phyloP scores from a whole-genome alignment of 2,888 invertebrate species.

The Cerceris ruficornis region DNA sequence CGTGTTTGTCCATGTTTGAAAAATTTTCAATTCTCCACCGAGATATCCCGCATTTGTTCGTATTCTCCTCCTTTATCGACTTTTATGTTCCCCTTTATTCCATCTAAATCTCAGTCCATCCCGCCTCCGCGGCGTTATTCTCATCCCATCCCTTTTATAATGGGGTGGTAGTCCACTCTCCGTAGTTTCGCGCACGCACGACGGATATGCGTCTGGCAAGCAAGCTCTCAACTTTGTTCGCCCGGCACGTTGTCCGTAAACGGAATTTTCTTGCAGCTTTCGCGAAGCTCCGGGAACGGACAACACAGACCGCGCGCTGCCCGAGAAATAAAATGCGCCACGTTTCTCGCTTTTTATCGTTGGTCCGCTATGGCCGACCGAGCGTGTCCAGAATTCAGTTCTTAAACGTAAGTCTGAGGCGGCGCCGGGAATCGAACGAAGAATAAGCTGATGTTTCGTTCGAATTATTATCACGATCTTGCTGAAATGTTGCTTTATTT shows the following conservation, averaged over 20 bases:
- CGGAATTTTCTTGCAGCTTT: slow-evolving; percentile 68
- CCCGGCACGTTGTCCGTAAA: slow-evolving; percentile 67
- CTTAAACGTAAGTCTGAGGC: slow-evolving; percentile 52
- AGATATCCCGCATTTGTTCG: slow-evolving; percentile 16
- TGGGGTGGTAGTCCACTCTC: slow-evolving; percentile 30
- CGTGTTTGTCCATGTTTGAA: too few species aligned
- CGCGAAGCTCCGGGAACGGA: slow-evolving; percentile 63
- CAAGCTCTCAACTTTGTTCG: slow-evolving; percentile 62
- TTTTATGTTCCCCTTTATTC: slow-evolving; percentile 29
- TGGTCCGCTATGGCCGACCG: slow-evolving; percentile 65
- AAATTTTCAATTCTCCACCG: slow-evolving; percentile 22
- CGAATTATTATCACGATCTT: slow-evolving; percentile 38
- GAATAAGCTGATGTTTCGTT: slow-evolving; percentile 30
- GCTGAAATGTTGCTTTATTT: neutral
- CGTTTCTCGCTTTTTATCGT: slow-evolving; percentile 68
- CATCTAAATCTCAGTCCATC: slow-evolving; percentile 35
- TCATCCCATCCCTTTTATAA: slow-evolving; percentile 1
- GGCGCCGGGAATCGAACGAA: slow-evolving; percentile 56
- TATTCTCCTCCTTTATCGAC: slow-evolving; percentile 8
- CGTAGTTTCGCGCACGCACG: slow-evolving; percentile 60
- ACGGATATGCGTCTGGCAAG: slow-evolving; percentile 55
- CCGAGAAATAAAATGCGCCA: slow-evolving; percentile 67
- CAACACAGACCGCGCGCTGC: slow-evolving; percentile 41
- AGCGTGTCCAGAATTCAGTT: slow-evolving; percentile 67
- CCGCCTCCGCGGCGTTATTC: slow-evolving; percentile 1